Evolutionary conservation across 2,113 vertebrate species (phyloP), one percentile per base, ranked within the genome.

Genomic region (Limanda limanda): DNA sequence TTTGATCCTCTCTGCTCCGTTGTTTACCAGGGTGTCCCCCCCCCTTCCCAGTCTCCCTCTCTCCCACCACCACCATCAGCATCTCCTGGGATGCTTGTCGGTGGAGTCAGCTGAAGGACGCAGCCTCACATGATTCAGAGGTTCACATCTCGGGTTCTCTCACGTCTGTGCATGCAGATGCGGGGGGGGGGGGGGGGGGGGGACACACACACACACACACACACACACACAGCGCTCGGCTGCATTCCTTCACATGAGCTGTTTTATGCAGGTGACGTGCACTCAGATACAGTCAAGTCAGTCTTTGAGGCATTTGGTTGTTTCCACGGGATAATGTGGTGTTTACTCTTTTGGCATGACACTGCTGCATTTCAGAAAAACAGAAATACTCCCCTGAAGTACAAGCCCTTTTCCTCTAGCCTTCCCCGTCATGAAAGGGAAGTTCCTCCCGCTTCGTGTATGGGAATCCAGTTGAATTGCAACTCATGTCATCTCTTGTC

Each of bases 61-160:
- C 63, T 35, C 7, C 59, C 61, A 68, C 1, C 67, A 76, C 1
- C 86, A 76, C 0, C 68, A 76, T 37, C 86, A 73, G 57, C 85
- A 82, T 62, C 83, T 68, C 42, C 63, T 37, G 24, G 58, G 83
- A 82, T 83, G 85, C 82, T 75, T 1, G 5, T 73, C 1, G 5
- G 27, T 65, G 74, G 83, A 86, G 88, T 89, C 85, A 75, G 73
- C 72, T 88, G 79, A 91, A 90, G 89, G 91, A 82, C 80, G 79
- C 64, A 47, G 21, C 63, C 77, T 54, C 72, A 17, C 67, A 60
- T 65, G 76, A 68, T 59, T 61, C 66, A 15, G 18, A 40, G 61
- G 5, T 63, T 54, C 55, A 52, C 20, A 40, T 37, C 47, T 24
- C 21, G 58, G 74, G 51, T 76, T 74, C 74, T 20, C 69, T 48